phyloP scores from a whole-genome alignment of 2,888 invertebrate genomes.

The Ametastegia equiseti region DNA sequence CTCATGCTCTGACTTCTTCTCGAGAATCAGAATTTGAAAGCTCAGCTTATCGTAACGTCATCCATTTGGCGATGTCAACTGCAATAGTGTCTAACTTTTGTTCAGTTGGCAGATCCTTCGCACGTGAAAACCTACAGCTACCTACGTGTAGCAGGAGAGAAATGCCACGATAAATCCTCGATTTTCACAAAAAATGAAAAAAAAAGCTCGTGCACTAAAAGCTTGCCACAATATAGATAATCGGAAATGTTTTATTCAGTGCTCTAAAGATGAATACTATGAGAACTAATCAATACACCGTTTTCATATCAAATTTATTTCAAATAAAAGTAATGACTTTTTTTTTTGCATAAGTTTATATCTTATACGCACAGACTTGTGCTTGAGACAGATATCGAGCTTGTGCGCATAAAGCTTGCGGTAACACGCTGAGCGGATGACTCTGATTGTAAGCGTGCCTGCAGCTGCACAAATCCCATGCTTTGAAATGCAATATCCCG shows the following conservation, averaged over 20 bases:
- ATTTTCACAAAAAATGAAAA: background rate
- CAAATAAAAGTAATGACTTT: no score
- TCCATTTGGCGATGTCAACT: background rate
- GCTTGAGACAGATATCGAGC: no score
- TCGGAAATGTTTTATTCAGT: background rate
- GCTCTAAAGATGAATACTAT: background rate
- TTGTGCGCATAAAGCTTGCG: no score
- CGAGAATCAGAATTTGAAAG: background rate
- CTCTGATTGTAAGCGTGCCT: no score
- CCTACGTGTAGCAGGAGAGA: background rate
- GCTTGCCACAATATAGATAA: background rate
- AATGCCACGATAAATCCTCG: background rate
- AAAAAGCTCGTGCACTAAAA: background rate
- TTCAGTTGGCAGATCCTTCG: background rate
- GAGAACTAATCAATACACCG: background rate
- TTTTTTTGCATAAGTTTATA: no score
- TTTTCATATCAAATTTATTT: background rate
- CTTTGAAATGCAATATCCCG: no score
- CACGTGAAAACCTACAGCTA: background rate
- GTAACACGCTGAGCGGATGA: no score
- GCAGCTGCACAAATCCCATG: no score
- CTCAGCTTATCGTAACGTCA: background rate
- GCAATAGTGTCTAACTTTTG: background rate
- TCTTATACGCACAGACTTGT: no score
- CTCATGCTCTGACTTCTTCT: no score